Evolutionary conservation across 2,888 invertebrate species (phyloP).

Genomic region (Meta bourneti): DNA sequence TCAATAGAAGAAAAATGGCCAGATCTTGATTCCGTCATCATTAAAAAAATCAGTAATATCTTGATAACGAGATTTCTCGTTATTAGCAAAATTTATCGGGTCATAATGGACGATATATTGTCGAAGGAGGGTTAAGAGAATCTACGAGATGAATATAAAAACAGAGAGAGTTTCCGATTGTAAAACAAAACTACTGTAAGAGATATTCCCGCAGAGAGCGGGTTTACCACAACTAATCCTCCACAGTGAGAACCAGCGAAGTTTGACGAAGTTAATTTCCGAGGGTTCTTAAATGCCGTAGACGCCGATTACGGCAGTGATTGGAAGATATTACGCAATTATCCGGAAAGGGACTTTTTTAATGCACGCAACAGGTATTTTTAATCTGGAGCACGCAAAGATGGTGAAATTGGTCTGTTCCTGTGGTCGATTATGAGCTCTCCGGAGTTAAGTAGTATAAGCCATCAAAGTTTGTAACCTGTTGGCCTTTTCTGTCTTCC

Average conservation of each 20-base stretch:
- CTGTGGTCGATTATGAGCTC: constrained; percentile 29
- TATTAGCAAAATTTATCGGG: too few species aligned
- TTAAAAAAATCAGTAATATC: too few species aligned
- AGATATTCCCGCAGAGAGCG: too few species aligned
- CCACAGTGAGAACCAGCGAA: background rate
- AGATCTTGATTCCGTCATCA: too few species aligned
- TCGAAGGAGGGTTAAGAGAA: too few species aligned
- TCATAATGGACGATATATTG: too few species aligned
- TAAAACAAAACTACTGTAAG: too few species aligned
- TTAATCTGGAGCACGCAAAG: constrained; percentile 59
- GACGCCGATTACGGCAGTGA: constrained; percentile 39
- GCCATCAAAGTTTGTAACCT: constrained; percentile 54
- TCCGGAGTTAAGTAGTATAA: constrained; percentile 28
- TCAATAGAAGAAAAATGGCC: too few species aligned
- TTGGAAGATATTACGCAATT: constrained; percentile 63
- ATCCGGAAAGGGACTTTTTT: constrained; percentile 39
- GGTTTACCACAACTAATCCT: background rate
- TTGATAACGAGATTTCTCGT: too few species aligned
- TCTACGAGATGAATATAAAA: too few species aligned
- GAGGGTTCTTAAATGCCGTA: constrained; percentile 16
- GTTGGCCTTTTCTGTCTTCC: constrained; percentile 60
- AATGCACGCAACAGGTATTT: constrained; percentile 44
- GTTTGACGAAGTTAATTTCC: constrained; percentile 37
- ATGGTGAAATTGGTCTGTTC: constrained; percentile 40
- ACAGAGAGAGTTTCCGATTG: too few species aligned